Evolutionary conservation across 2,888 invertebrate species (phyloP), one percentile per base, ranked within the genome.

Genomic region (Xylota sylvarum): DNA sequence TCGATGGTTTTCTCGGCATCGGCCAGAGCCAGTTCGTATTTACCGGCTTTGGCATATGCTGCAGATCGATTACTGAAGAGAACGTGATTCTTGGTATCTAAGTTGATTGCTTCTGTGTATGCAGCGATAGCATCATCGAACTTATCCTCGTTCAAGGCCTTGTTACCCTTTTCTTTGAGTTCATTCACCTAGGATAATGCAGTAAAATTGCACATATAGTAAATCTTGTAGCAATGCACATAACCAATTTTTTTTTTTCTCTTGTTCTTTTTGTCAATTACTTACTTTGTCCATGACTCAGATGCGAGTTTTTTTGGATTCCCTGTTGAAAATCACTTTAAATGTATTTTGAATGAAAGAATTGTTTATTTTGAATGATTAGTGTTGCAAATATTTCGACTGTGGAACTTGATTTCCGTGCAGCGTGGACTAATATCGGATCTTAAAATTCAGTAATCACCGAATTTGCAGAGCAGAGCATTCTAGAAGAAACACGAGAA

Each of bases 31-130:
- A 95, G 94, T 1, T 93, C 91, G 90, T 95, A 98, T 88, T 96
- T 94, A 27, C 94, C 95, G 56, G 95, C 94, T 93, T 97, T 98
- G 1, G 97, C 96, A 90, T 96, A 96, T 5, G 98, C 98, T 5
- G 98, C 98, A 0, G 98, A 98, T 73, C 98, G 95, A 93, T 98
- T 98, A 89, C 98, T 98, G 90, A 94, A 98, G 27, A 98, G 93
- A 90, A 98, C 97, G 94, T 98, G 97, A 93, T 98, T 98, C 43
- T 94, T 94, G 0, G 94, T 93, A 91, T 98, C 98, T 82, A 97
- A 91, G 12, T 93, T 93, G 87, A 98, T 97, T 5, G 97, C 98
- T 90, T 96, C 95, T 2, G 97, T 94, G 91, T 98, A 98, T 89
- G 93, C 94, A 88, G 95, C 94, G 67, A 98, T 94, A 0, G 98